These are phyloP conservation scores for Rhadina sibilatrix DNA, from an alignment of 2,113 vertebrate species.

Conservation along the genomic window DNA sequence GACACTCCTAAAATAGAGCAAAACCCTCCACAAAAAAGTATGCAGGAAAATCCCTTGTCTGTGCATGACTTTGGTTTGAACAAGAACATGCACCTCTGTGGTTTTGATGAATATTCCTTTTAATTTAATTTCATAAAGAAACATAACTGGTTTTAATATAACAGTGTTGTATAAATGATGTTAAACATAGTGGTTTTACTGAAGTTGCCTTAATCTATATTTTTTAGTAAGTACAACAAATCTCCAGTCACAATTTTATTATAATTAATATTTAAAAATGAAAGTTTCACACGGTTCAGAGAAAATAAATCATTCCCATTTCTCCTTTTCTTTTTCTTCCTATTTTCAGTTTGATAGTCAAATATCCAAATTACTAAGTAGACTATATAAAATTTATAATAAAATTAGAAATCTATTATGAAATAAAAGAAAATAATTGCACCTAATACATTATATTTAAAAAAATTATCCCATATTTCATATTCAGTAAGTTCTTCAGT, in stretches of 20 bases:
- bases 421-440: neutral
- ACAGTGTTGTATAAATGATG: fast-evolving
- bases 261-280: neutral
- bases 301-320: neutral
- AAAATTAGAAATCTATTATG: neutral
- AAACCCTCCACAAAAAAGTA: neutral
- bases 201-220: neutral
- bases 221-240: neutral
- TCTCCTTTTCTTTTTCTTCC: neutral
- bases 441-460: neutral
- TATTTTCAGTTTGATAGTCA: neutral
- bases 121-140: neutral
- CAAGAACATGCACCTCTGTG: neutral
- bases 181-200: neutral
- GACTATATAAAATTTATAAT: neutral
- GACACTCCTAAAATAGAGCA: neutral
- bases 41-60: neutral
- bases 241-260: neutral
- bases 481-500: neutral
- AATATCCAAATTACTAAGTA: neutral
- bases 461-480: neutral
- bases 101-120: neutral
- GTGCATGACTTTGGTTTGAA: neutral
- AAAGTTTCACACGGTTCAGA: neutral
- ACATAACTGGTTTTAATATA: neutral